Evolutionary conservation across 2,888 invertebrate genomes (phyloP).

Genomic region (Vanessa cardui): DNA sequence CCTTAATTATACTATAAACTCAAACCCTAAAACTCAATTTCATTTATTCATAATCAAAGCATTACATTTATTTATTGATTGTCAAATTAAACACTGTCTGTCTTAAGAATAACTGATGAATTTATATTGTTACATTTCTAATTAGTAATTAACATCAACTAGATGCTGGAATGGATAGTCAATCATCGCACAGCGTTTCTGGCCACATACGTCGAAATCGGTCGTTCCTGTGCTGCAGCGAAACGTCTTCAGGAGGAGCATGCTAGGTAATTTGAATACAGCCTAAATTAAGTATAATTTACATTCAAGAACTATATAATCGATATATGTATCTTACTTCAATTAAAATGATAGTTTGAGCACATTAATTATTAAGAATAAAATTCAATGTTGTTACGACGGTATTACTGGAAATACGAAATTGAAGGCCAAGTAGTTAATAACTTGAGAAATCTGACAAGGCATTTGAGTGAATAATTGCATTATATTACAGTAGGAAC

Average conservation of each 20-base stretch:
- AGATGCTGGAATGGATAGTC: conserved; percentile 99
- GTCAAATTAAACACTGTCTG: too few species aligned
- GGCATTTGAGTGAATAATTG: conserved; percentile 19
- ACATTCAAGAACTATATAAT: neutral
- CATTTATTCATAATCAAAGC: too few species aligned
- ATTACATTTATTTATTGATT: too few species aligned
- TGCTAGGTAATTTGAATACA: conserved; percentile 81
- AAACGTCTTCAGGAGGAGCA: conserved; percentile 97
- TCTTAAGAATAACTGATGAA: too few species aligned
- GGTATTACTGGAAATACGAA: neutral
- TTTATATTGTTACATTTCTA: neutral
- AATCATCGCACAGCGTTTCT: conserved; percentile 97
- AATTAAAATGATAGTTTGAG: too few species aligned
- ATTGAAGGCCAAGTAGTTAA: conserved; percentile 11
- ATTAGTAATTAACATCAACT: neutral
- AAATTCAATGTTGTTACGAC: neutral
- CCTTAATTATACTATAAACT: neutral
- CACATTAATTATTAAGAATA: too few species aligned
- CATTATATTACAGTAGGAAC: conserved; percentile 21
- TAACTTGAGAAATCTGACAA: conserved; percentile 21
- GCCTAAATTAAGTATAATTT: neutral
- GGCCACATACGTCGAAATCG: conserved; percentile 97
- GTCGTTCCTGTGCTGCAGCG: conserved; percentile 94
- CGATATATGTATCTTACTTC: too few species aligned
- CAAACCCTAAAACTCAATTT: too few species aligned